Base-by-base conservation (phyloP, 1,140 invertebrate species). In the Eumaeus atala region DNA sequence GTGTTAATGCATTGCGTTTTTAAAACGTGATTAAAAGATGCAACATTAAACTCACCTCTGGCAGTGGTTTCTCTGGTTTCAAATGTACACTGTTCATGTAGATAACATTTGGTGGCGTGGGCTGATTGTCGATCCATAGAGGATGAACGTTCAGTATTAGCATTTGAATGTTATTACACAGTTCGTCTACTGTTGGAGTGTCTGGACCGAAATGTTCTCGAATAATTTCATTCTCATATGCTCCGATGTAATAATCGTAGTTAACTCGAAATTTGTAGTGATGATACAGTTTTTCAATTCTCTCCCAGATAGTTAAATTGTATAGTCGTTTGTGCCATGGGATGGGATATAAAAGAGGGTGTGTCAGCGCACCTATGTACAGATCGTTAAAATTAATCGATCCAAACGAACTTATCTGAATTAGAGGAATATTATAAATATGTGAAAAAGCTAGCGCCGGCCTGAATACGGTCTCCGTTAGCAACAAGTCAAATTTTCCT, bases 81-180 rank as follows among this genome's bases (percentile, higher is more conserved):
- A 77, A 64, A 65, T 90, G 89, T 16, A 88, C 70, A 7, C 89
- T 87, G 18, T 81, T 83, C 38, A 90, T 65, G 56, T 80, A 67
- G 6, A 90, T 61, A 0, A 89, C 77, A 33, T 61, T 74, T 6
- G 88, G 86, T 9, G 84, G 72, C n/a, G 81, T 54, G 5, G 89
- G 80, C 12, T 82, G 70, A 12, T 75, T 69, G 38, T 72, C 69
- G 34, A 74, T 67, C 57, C 87, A 75, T 3, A 81, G 57, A 7
- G 80, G 82, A 79, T 90, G 78, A 14, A 66, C 67, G 61, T 87
- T 89, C 5, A 87, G 49, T 51, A 92, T 82, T 9, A 90, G 48
- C 61, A 92, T 61, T 52, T 84, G 86, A 0, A 88, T 68, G 65
- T 88, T 88, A 40, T 77, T 70, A 16, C 77, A 68, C 16, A 91